Conservation (phyloP, 2,797 vertebrate genomes). For the Lerista edwardsae region DNA sequence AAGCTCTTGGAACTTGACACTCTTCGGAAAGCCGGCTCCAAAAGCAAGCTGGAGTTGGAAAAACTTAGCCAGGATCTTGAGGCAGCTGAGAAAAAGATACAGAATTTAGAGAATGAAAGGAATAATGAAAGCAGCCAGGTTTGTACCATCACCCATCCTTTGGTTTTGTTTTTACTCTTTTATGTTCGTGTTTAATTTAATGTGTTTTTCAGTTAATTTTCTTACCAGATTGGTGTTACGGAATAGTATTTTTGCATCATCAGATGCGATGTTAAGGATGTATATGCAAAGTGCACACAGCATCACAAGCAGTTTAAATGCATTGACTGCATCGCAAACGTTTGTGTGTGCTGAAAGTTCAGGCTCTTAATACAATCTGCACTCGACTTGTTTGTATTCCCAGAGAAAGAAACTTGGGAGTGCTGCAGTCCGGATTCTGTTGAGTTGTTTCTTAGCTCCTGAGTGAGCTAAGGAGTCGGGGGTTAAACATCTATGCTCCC, state of each 20-base stretch:
- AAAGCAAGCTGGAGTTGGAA: constrained; percentile 87
- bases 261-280: constrained; percentile 57
- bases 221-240: fast-evolving
- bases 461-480: neutral
- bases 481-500: neutral
- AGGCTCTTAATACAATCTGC: too few relatives aligned
- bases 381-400: neutral
- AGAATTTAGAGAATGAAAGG: constrained; percentile 77
- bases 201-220: constrained; percentile 31
- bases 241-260: constrained; percentile 16
- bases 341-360: neutral
- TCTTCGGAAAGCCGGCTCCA: constrained; percentile 82
- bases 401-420: too few relatives aligned
- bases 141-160: constrained; percentile 74
- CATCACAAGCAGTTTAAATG: neutral
- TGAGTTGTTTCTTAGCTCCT: neutral
- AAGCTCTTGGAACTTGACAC: constrained; percentile 81
- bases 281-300: neutral
- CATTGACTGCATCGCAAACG: neutral
- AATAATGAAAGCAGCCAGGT: constrained; percentile 86
- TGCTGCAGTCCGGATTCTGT: too few relatives aligned
- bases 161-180: constrained; percentile 53
- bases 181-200: constrained; percentile 45
- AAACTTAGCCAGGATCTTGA: constrained; percentile 83
- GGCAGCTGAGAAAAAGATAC: constrained; percentile 81